Evolutionary conservation across 1,140 invertebrate species (phyloP).

Genomic region (Drosophila lacertosa): DNA sequence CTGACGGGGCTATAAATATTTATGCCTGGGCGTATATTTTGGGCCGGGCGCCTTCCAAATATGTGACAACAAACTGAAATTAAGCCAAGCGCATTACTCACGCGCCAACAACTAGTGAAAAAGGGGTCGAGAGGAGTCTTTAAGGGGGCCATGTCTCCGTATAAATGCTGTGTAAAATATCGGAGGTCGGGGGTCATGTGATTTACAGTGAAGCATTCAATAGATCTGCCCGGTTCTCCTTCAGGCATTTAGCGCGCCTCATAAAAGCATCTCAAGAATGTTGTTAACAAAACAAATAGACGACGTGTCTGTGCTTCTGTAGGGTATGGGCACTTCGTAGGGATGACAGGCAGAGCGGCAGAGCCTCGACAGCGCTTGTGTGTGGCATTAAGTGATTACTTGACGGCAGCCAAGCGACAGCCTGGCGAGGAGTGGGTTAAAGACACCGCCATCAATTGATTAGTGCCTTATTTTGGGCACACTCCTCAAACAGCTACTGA

Average conservation of each 20-base stretch:
- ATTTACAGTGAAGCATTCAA: constrained; percentile 52
- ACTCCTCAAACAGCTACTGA: not conserved
- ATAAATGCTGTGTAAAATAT: not conserved
- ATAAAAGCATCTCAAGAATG: constrained; percentile 81
- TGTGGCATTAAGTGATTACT: constrained; percentile 78
- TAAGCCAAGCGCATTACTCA: constrained; percentile 75
- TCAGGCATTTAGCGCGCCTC: constrained; percentile 63
- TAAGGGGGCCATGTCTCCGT: not conserved
- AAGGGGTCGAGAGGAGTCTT: not conserved
- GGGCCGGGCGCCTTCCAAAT: constrained; percentile 46
- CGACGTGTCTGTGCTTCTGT: constrained; percentile 10
- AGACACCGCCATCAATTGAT: constrained; percentile 59
- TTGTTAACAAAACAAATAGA: constrained; percentile 76
- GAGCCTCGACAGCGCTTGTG: constrained; percentile 38
- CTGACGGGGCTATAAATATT: constrained; percentile 71
- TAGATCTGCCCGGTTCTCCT: constrained; percentile 39
- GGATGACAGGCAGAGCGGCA: not conserved
- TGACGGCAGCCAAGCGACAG: not conserved
- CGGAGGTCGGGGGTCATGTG: constrained; percentile 57
- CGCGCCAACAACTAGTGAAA: constrained; percentile 43
- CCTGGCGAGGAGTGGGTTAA: constrained; percentile 31
- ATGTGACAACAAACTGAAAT: constrained; percentile 79
- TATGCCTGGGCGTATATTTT: constrained; percentile 58
- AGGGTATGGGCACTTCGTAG: not conserved
- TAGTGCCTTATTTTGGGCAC: constrained; percentile 66